These are phyloP conservation scores for Polypedilum pembai DNA, from an alignment of 1,140 invertebrate species.

Conservation along the genomic window DNA sequence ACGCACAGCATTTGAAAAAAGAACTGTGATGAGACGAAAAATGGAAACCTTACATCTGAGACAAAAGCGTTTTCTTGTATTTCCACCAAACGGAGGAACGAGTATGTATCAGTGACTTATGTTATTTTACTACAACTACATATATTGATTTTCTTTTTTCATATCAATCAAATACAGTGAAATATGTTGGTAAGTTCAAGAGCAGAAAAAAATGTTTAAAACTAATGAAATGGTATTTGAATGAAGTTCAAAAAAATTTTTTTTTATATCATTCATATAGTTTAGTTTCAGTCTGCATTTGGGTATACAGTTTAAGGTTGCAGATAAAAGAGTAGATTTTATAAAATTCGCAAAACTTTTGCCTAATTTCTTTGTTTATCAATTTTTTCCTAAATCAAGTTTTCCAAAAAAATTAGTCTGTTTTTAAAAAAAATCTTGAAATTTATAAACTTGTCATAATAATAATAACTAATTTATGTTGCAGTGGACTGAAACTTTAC, in stretches of 20 bases:
- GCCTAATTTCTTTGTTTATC: too few species aligned
- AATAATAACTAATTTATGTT: too few species aligned
- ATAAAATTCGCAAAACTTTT: too few species aligned
- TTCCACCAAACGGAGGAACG: neutral
- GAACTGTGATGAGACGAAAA: neutral
- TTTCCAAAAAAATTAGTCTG: too few species aligned
- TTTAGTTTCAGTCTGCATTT: neutral
- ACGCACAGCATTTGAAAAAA: neutral
- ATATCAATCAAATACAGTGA: neutral
- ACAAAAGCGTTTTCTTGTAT: neutral
- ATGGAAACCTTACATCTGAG: neutral
- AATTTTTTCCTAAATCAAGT: too few species aligned
- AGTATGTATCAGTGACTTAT: neutral
- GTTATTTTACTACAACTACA: neutral
- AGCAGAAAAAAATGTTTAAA: too few species aligned
- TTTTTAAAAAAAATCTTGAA: neutral
- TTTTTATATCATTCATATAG: too few species aligned
- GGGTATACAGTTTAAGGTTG: too few species aligned
- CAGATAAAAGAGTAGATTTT: too few species aligned
- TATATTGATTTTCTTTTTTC: neutral
- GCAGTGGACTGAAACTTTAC: too few species aligned
- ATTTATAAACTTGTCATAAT: too few species aligned
- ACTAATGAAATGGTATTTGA: neutral
- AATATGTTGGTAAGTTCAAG: neutral
- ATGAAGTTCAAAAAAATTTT: neutral